A percentile compares a stretch with the other conserved stretches of the same genome.
phyloP scores from a whole-genome alignment of 2,113 vertebrate genomes.

The Phocoena phocoena region DNA sequence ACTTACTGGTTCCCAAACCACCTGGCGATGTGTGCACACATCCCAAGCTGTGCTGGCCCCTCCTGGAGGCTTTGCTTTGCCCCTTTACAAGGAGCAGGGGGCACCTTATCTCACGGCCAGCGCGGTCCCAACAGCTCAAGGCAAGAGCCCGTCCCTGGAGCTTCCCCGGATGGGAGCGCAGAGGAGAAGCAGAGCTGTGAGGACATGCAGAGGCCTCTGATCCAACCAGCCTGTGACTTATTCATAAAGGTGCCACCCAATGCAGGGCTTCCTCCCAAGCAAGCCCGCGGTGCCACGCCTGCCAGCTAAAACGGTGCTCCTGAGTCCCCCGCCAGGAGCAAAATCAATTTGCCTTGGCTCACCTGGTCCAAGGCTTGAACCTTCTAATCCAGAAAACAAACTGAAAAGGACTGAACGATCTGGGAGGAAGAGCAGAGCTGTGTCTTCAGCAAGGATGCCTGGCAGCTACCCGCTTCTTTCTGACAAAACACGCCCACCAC shows the following conservation, averaged over 20 bases:
- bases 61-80: too few species aligned
- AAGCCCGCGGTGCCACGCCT: not conserved
- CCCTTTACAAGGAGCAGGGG: not conserved
- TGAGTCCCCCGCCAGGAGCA: accelerated
- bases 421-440: not conserved
- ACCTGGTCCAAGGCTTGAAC: too few species aligned
- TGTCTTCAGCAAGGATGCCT: accelerated
- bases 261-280: slow-evolving; percentile 10
- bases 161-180: not conserved
- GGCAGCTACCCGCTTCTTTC: too few species aligned
- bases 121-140: not conserved
- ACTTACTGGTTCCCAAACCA: slow-evolving; percentile 46
- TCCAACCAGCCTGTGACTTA: slow-evolving; percentile 63
- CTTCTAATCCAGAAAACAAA: not conserved
- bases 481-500: accelerated
- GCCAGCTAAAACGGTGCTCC: accelerated
- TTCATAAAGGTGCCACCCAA: slow-evolving; percentile 71
- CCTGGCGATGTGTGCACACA: slow-evolving; percentile 6
- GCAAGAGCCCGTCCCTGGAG: not conserved
- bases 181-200: not conserved
- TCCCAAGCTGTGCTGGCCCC: not conserved
- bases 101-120: not conserved
- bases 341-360: not conserved
- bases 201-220: slow-evolving; percentile 60
- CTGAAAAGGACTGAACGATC: accelerated